Evolutionary conservation across 1,140 invertebrate genomes (phyloP).

Genomic region (Drosophila littoralis): DNA sequence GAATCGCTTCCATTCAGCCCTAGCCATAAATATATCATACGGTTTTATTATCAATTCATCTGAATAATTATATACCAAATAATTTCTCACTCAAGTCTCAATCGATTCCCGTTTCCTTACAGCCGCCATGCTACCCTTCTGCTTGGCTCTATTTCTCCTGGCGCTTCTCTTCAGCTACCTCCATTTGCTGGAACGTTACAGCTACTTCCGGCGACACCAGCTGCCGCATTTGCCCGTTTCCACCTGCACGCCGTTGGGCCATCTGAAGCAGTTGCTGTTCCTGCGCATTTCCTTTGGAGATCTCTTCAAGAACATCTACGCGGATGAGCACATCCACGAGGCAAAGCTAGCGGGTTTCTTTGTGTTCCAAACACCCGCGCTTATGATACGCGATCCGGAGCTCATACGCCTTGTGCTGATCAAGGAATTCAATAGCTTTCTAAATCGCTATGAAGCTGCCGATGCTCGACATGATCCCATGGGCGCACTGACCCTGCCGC

Average conservation of each 20-base stretch:
- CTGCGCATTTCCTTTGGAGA: conserved; percentile 72
- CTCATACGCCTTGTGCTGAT: conserved; percentile 85
- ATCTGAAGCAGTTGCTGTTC: conserved; percentile 59
- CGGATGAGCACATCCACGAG: conserved; percentile 19
- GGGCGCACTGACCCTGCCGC: conserved; percentile 68
- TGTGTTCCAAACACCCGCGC: conserved; percentile 83
- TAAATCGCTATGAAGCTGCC: conserved; percentile 84
- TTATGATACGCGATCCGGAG: conserved; percentile 85
- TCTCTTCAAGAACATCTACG: conserved; percentile 68
- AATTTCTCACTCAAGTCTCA: too few species aligned
- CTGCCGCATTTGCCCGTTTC: conserved; percentile 53
- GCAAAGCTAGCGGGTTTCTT: conserved; percentile 81
- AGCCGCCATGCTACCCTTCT: conserved; percentile 17
- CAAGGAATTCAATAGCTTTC: conserved; percentile 84
- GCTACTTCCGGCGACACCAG: conserved; percentile 54
- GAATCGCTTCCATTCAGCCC: too few species aligned
- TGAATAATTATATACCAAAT: too few species aligned
- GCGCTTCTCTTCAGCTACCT: conserved; percentile 24
- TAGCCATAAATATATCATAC: too few species aligned
- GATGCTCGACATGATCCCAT: conserved; percentile 59
- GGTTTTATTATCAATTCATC: too few species aligned
- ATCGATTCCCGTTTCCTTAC: background rate
- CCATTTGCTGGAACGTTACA: conserved; percentile 49
- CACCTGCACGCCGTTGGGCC: conserved; percentile 63
- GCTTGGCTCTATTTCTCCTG: conserved; percentile 25